phyloP scores from a whole-genome alignment of 2,797 vertebrate species.

The Rhynchonycteris naso region DNA sequence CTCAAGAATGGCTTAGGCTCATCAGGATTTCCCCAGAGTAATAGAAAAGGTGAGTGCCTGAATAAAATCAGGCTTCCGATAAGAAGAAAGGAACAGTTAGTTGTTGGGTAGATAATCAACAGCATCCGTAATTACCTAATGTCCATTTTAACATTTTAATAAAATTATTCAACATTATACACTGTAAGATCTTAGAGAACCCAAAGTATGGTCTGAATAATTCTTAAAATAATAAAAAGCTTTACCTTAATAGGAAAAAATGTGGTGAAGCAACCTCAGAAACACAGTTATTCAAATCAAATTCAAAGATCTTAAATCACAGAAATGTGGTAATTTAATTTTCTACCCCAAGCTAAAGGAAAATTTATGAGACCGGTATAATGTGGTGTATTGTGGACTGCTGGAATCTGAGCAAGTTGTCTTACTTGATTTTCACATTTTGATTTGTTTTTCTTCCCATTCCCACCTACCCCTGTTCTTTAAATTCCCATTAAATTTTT shows the following conservation, averaged over 20 bases:
- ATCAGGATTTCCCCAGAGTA: background rate
- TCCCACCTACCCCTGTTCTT: background rate
- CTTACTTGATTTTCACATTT: slow-evolving; percentile 63
- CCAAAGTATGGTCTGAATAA: slow-evolving; percentile 21
- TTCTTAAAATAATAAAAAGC: slow-evolving; percentile 51
- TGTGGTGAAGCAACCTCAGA: slow-evolving; percentile 26
- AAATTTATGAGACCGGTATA: slow-evolving; percentile 37
- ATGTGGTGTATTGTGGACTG: slow-evolving; percentile 40
- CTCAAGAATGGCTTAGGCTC: background rate
- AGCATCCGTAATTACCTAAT: background rate
- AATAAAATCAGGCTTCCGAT: slow-evolving; percentile 6
- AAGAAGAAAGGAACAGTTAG: background rate
- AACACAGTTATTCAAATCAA: slow-evolving; percentile 54
- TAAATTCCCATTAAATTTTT: slow-evolving; percentile 47
- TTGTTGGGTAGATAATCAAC: background rate
- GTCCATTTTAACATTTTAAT: background rate
- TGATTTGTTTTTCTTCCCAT: slow-evolving; percentile 62
- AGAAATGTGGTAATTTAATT: slow-evolving; percentile 58
- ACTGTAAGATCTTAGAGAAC: slow-evolving; percentile 38
- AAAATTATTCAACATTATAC: background rate
- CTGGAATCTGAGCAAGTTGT: slow-evolving; percentile 62
- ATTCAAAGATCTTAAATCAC: slow-evolving; percentile 49
- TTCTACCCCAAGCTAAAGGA: slow-evolving; percentile 33
- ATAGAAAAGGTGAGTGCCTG: background rate
- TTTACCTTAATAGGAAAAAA: slow-evolving; percentile 57